phyloP scores from a whole-genome alignment of 2,113 vertebrate genomes.

The Leptosomus discolor region DNA sequence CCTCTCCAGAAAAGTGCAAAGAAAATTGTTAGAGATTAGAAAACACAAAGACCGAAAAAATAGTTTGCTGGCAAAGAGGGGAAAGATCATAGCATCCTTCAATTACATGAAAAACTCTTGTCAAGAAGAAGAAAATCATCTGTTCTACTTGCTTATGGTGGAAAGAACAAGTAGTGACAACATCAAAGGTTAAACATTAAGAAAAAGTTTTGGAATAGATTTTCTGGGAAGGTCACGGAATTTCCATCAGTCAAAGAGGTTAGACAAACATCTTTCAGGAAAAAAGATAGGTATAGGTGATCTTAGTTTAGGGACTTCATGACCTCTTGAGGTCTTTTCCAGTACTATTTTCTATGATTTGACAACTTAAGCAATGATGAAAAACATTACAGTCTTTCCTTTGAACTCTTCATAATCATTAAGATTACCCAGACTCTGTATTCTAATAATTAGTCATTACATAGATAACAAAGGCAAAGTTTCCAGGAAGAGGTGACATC shows the following conservation, averaged over 20 bases:
- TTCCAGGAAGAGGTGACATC: not conserved
- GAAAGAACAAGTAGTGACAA: constrained; percentile 42
- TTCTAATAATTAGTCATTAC: not conserved
- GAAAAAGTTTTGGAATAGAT: not conserved
- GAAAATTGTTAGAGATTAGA: constrained; percentile 1
- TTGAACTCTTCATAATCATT: not conserved
- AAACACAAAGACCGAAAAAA: constrained; percentile 30
- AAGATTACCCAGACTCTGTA: not conserved
- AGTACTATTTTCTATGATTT: not conserved
- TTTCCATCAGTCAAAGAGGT: constrained; percentile 18
- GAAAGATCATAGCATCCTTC: constrained; percentile 25
- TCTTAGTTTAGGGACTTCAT: not conserved
- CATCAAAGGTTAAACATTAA: constrained; percentile 23
- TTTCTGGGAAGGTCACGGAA: constrained; percentile 26
- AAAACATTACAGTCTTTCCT: not conserved
- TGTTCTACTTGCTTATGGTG: constrained; percentile 23
- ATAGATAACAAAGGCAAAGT: not conserved
- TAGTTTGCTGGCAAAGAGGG: not conserved
- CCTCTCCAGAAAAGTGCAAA: not conserved
- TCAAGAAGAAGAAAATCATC: constrained; percentile 35
- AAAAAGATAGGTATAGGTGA: not conserved
- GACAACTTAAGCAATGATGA: constrained; percentile 16
- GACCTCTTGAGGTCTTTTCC: not conserved
- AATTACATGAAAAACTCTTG: constrained; percentile 26
- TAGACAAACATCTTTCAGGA: constrained; percentile 16